phyloP scores from a whole-genome alignment of 2,113 vertebrate species.

The Cyanoliseus patagonus region DNA sequence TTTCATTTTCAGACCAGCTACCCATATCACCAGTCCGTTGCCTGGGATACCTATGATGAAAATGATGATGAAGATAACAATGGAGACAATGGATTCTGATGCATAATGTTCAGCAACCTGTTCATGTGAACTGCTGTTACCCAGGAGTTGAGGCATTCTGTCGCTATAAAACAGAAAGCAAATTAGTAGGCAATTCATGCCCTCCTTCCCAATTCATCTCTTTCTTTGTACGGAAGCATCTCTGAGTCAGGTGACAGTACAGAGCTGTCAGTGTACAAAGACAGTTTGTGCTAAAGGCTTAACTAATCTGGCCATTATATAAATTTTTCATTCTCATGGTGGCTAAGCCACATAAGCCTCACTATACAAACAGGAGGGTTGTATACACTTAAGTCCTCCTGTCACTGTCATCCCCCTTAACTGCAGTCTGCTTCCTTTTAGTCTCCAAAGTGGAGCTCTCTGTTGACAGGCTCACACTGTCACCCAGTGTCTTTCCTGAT shows the following conservation, averaged over 20 bases:
- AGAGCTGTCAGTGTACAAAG: neutral
- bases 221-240: neutral
- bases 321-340: neutral
- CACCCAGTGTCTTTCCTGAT: neutral
- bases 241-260: neutral
- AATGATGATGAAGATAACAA: slow-evolving; percentile 64
- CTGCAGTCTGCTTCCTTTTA: neutral
- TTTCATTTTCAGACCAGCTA: slow-evolving; percentile 79
- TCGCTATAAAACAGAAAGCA: neutral
- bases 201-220: neutral
- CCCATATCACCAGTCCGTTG: slow-evolving; percentile 83
- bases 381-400: neutral
- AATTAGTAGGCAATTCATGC: neutral
- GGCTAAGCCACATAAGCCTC: neutral
- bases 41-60: slow-evolving; percentile 77
- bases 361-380: neutral
- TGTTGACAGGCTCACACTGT: neutral
- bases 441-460: neutral
- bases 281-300: neutral
- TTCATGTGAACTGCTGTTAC: slow-evolving; percentile 26
- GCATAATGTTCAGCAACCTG: neutral
- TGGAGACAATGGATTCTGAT: slow-evolving; percentile 13
- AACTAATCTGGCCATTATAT: accelerated
- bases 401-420: neutral
- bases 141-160: slow-evolving; percentile 39